Conservation (phyloP, 2,797 vertebrate genomes). For the Micrastur ruficollis region DNA sequence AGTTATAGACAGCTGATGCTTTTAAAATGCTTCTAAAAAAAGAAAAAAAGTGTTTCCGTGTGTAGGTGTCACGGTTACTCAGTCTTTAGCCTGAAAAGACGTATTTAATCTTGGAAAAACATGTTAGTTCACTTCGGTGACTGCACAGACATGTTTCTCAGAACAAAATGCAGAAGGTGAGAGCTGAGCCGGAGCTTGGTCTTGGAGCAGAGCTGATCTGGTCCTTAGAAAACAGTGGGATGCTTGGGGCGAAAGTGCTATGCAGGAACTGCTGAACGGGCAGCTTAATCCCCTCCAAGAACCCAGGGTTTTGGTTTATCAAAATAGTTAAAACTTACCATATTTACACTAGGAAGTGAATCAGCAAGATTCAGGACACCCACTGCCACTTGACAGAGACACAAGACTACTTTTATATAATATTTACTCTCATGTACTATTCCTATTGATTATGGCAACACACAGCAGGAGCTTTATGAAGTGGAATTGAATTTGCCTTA, state of each 20-base stretch:
- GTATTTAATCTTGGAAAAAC: neutral
- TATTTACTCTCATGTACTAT: neutral
- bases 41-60: neutral
- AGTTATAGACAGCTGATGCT: neutral
- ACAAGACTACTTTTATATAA: neutral
- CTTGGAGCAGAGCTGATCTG: neutral
- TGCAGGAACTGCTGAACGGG: neutral
- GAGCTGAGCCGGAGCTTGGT: neutral
- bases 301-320: neutral
- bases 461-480: neutral
- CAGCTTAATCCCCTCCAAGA: neutral
- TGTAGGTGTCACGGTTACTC: neutral
- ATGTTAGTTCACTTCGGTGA: neutral
- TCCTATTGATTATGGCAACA: neutral
- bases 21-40: neutral
- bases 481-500: neutral
- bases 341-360: neutral
- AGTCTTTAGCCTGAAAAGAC: neutral
- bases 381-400: neutral
- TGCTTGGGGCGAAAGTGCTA: neutral
- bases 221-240: neutral
- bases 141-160: accelerated
- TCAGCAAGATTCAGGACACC: neutral
- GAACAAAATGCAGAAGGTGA: neutral
- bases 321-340: neutral